A percentile compares a stretch with the other conserved stretches of the same genome.
These are phyloP conservation scores for Ormyrus thymus DNA, from an alignment of 2,888 invertebrate species.

Conservation along the genomic window DNA sequence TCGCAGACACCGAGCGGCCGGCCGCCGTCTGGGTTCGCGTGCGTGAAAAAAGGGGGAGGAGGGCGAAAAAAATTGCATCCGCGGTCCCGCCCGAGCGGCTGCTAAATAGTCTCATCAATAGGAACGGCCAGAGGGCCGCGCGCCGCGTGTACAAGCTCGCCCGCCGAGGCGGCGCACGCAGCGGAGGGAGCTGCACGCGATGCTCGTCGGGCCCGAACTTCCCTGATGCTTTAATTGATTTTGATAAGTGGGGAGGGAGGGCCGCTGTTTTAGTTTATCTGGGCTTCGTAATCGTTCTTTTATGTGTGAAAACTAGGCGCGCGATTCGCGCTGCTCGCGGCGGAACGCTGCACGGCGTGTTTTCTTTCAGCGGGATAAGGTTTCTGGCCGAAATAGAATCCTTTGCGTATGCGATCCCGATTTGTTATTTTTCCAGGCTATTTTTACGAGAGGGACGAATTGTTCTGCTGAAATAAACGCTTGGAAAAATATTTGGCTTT, in stretches of 20 bases:
- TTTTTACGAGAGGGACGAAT: too few relatives aligned
- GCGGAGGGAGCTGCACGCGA: background rate
- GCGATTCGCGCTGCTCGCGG: too few relatives aligned
- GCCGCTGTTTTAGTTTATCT: too few relatives aligned
- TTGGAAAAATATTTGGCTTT: too few relatives aligned
- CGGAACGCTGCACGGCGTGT: too few relatives aligned
- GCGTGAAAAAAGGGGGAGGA: constrained; percentile 10
- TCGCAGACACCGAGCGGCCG: constrained; percentile 16
- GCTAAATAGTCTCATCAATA: constrained; percentile 48
- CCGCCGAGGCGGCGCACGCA: background rate
- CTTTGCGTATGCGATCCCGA: too few relatives aligned
- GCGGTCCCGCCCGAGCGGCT: background rate
- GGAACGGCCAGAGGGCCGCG: constrained; percentile 13
- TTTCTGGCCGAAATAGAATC: too few relatives aligned
- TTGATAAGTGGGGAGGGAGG: constrained; percentile 14
- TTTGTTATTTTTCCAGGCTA: too few relatives aligned
- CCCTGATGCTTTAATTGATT: constrained; percentile 39
- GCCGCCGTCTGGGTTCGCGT: constrained; percentile 16
- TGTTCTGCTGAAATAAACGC: too few relatives aligned
- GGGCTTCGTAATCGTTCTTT: too few relatives aligned
- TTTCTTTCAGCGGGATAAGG: too few relatives aligned
- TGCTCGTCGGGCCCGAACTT: background rate
- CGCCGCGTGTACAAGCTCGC: background rate
- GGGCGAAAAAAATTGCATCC: constrained; percentile 27
- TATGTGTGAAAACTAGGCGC: too few relatives aligned